Evolutionary conservation across 2,797 vertebrate species (phyloP).

Genomic region (Danio aesculapii): DNA sequence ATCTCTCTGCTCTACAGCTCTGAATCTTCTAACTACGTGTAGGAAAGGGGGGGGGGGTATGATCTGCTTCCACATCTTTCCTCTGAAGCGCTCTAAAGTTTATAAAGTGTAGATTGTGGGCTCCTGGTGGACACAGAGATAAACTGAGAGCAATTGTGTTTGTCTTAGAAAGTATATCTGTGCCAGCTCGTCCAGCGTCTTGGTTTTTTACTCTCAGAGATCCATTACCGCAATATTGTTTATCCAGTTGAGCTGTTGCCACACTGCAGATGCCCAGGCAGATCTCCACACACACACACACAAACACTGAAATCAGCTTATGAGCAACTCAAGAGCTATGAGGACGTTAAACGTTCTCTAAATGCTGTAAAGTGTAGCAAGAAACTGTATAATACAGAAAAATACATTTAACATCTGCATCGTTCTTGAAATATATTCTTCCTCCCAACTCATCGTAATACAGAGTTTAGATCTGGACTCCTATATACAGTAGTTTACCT

Average conservation of each 20-base stretch:
- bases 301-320: neutral
- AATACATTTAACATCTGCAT: neutral
- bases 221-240: neutral
- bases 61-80: neutral
- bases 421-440: neutral
- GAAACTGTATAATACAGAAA: neutral
- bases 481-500: too few species aligned
- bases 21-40: neutral
- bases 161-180: neutral
- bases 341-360: slow-evolving; percentile 1
- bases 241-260: neutral
- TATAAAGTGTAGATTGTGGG: neutral
- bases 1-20: neutral
- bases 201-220: neutral
- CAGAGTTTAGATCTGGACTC: too few species aligned
- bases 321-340: neutral
- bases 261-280: neutral
- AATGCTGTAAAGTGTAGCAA: neutral
- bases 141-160: neutral
- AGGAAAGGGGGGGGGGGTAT: too few species aligned
- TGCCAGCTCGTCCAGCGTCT: neutral
- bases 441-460: too few species aligned
- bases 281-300: neutral
- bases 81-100: slow-evolving; percentile 8
- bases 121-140: neutral